These are phyloP conservation scores for Microplitis demolitor DNA, from an alignment of 1,140 invertebrate genomes.

Conservation along the genomic window DNA sequence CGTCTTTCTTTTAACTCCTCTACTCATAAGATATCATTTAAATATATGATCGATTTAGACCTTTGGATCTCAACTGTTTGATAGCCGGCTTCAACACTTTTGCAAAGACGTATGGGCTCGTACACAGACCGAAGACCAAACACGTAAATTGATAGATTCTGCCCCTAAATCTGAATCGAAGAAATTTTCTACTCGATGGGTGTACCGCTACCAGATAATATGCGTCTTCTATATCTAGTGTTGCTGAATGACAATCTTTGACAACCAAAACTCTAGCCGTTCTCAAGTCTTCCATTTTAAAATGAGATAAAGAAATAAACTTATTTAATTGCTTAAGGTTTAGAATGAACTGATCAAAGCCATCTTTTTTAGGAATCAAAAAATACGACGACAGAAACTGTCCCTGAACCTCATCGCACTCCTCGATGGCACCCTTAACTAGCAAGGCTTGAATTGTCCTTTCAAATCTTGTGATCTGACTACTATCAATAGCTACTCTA, in stretches of 20 bases:
- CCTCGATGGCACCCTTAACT: conserved; percentile 14
- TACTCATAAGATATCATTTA: too few relatives aligned
- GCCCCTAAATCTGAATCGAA: conserved; percentile 33
- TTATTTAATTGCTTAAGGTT: conserved; percentile 44
- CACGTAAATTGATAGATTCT: conserved; percentile 37
- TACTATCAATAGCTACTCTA: not conserved
- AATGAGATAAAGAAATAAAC: conserved; percentile 36
- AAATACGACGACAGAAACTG: conserved; percentile 42
- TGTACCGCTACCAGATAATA: conserved; percentile 35
- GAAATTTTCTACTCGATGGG: conserved; percentile 27
- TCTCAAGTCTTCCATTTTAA: conserved; percentile 30
- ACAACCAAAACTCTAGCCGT: conserved; percentile 28
- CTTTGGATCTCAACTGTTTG: too few relatives aligned
- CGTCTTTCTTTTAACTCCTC: too few relatives aligned
- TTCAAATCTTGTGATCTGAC: conserved; percentile 1
- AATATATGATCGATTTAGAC: too few relatives aligned
- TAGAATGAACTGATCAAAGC: conserved; percentile 38
- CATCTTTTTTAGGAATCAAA: conserved; percentile 38
- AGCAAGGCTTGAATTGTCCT: conserved; percentile 12
- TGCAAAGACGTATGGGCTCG: conserved; percentile 33
- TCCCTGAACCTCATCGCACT: not conserved
- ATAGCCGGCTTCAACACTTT: conserved; percentile 1
- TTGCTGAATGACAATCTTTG: conserved; percentile 31
- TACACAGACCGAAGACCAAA: conserved; percentile 24
- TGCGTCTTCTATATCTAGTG: conserved; percentile 41